Conservation (phyloP, 2,888 invertebrate species). For the Baronia brevicornis region DNA sequence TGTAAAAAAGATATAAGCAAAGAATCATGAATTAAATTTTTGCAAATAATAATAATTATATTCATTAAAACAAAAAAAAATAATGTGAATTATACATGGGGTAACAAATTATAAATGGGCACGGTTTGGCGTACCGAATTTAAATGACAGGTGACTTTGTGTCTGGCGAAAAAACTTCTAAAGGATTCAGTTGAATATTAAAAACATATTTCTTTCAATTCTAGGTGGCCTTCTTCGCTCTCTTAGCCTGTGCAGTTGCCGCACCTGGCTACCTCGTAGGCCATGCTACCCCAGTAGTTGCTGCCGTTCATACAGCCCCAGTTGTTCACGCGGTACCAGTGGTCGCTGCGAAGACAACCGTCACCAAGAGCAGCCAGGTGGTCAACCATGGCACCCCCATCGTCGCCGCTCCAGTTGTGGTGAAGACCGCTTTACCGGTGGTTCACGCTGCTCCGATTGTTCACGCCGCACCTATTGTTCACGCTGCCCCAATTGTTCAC, state of each 20-base stretch:
- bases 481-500: constrained; percentile 24
- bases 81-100: too few species aligned
- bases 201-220: constrained; percentile 4
- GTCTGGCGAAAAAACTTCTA: too few species aligned
- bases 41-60: too few species aligned
- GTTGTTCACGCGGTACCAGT: constrained; percentile 46
- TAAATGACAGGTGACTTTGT: too few species aligned
- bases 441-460: constrained; percentile 28
- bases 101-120: too few species aligned
- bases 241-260: constrained; percentile 68
- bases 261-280: constrained; percentile 56
- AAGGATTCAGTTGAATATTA: too few species aligned
- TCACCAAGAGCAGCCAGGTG: constrained; percentile 65
- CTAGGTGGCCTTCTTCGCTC: constrained; percentile 66
- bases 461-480: constrained; percentile 37
- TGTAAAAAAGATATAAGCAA: too few species aligned
- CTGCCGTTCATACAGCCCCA: constrained; percentile 47
- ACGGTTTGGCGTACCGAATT: too few species aligned
- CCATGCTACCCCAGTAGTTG: constrained; percentile 51
- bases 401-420: constrained; percentile 34
- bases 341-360: constrained; percentile 51
- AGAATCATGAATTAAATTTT: too few species aligned
- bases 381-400: constrained; percentile 60
- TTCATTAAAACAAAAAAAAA: too few species aligned
- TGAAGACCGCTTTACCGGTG: constrained; percentile 22